Base-by-base conservation (phyloP, 2,797 vertebrate genomes). In the Gymnodraco acuticeps region DNA sequence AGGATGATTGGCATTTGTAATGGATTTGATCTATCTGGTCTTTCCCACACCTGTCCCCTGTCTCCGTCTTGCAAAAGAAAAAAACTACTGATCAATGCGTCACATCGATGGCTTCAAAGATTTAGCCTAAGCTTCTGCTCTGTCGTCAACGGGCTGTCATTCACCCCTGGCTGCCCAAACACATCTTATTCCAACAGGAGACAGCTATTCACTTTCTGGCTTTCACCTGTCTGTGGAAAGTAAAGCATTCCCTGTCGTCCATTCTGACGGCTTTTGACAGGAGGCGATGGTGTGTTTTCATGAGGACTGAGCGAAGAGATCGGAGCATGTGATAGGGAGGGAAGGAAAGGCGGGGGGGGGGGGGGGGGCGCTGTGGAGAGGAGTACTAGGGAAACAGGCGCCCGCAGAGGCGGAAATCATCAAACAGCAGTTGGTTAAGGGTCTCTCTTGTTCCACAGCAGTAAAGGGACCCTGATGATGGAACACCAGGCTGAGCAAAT, bases 391-490 rank as follows among this genome's bases (percentile, higher is more conserved):
- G 82, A 92, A 89, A 90, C 86, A 87, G 78, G 70, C 73, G 53
- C 84, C 60, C 56, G 74, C 82, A 74, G 71, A 83, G 77, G 70
- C 80, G 91, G 92, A 95, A 94, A 90, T 90, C 85, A 92, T 93
- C 90, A 92, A 90, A 88, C 90, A 87, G 90, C 84, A 64, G 90
- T 87, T 78, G 93, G 91, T 92, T 90, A 82, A 93, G 92, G 91
- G 92, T 90, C 89, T 91, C 88, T 89, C 90, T 93, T 93, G 90
- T 92, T 87, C 74, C 66, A 16, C 81, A 46, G 80, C 78, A 71
- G 80, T 82, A 82, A 88, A 92, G 84, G 80, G 86, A 79, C 80
- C 73, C 77, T 90, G 91, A 91, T 91, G 93, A 92, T 84, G 90
- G 82, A 90, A 88, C 91, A 88, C 81, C 90, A 93, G 89, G 88